Evolutionary conservation across 2,113 vertebrate species (phyloP).

Genomic region (Acrocephalus kingi): DNA sequence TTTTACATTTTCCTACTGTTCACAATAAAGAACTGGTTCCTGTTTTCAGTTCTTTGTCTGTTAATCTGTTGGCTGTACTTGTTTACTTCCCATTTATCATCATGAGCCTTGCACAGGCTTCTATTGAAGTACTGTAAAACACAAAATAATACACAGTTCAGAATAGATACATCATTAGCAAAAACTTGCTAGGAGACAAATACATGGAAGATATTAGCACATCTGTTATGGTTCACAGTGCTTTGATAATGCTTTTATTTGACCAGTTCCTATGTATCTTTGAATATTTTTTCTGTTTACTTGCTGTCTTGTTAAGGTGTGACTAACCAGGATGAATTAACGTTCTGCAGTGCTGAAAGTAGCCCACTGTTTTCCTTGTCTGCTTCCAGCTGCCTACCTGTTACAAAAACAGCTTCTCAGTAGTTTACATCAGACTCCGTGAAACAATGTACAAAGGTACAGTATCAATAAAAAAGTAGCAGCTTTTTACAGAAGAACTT

Average conservation of each 20-base stretch:
- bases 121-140: neutral
- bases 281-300: neutral
- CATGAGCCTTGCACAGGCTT: neutral
- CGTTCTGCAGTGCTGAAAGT: neutral
- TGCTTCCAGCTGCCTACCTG: rapidly evolving
- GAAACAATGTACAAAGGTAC: neutral
- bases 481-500: neutral
- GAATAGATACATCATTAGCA: neutral
- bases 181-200: neutral
- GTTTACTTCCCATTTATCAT: neutral
- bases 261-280: neutral
- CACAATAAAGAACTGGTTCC: neutral
- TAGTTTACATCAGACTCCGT: neutral
- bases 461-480: neutral
- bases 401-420: neutral
- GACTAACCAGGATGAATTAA: neutral
- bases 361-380: neutral
- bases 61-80: neutral
- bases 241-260: neutral
- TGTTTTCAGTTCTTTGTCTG: neutral
- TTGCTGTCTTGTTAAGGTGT: neutral
- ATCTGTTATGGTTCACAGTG: neutral
- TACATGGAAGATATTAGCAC: neutral
- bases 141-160: neutral
- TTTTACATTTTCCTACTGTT: neutral